Evolutionary conservation across 2,113 vertebrate species (phyloP).

Genomic region (Periophthalmodon schlosseri): DNA sequence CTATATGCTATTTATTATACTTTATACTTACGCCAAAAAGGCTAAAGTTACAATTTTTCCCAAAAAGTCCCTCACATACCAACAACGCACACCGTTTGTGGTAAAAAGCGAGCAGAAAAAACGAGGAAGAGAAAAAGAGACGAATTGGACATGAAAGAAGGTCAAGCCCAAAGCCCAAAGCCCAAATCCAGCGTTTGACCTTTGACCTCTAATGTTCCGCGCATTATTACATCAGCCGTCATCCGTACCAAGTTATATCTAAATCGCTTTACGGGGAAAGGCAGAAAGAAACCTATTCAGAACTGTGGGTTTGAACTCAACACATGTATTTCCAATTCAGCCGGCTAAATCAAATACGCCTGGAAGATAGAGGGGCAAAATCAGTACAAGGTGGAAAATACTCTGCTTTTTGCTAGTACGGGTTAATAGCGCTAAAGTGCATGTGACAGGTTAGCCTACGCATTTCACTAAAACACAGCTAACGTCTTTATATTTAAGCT

Average conservation of each 20-base stretch:
- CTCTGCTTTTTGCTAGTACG: neutral
- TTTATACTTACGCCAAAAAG: no score
- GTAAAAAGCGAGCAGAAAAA: neutral
- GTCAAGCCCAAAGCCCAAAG: constrained; percentile 7
- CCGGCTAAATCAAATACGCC: neutral
- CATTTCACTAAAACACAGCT: no score
- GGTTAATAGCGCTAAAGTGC: neutral
- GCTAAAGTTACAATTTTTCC: neutral
- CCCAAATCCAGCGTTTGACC: constrained; percentile 29
- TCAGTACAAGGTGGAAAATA: neutral
- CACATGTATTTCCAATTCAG: neutral
- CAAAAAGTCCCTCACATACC: neutral
- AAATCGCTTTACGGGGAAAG: neutral
- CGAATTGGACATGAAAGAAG: constrained; percentile 50
- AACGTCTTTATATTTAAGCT: no score
- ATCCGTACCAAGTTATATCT: neutral
- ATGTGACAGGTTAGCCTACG: no score
- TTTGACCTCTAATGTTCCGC: constrained; percentile 1
- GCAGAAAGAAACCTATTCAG: neutral
- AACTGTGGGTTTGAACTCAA: neutral
- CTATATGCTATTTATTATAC: no score
- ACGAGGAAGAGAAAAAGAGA: neutral
- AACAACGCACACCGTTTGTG: neutral
- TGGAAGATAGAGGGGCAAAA: neutral
- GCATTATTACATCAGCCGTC: neutral